Conservation (phyloP, 2,888 invertebrate genomes). For the Dryococelus australis region DNA sequence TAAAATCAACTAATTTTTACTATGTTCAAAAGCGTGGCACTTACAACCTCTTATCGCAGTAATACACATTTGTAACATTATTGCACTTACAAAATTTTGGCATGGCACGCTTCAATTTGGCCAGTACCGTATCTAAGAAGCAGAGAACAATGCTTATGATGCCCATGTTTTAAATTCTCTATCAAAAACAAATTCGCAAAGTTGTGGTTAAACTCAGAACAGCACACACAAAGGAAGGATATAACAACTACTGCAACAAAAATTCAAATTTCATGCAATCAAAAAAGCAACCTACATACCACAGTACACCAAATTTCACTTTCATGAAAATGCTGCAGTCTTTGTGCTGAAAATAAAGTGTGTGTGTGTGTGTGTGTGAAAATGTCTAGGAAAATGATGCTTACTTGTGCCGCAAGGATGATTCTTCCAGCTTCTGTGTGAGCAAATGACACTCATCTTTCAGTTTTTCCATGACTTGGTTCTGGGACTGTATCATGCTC, state of each 20-base stretch:
- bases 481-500: slow-evolving; percentile 89
- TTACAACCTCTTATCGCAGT: no score
- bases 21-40: no score
- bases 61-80: no score
- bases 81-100: no score
- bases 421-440: slow-evolving; percentile 89
- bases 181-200: no score
- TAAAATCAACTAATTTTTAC: no score
- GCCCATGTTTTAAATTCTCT: no score
- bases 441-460: slow-evolving; percentile 88
- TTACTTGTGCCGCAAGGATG: slow-evolving; percentile 89
- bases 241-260: background rate
- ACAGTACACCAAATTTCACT: background rate
- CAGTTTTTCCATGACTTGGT: slow-evolving; percentile 92
- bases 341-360: background rate
- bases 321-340: background rate
- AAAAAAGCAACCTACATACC: background rate
- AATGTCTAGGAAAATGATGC: slow-evolving; percentile 50
- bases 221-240: no score
- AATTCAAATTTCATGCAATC: background rate
- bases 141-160: no score
- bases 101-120: no score
- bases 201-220: no score
- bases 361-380: background rate
- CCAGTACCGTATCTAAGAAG: no score